phyloP scores from a whole-genome alignment of 2,113 vertebrate genomes.

The Paratilapia polleni region DNA sequence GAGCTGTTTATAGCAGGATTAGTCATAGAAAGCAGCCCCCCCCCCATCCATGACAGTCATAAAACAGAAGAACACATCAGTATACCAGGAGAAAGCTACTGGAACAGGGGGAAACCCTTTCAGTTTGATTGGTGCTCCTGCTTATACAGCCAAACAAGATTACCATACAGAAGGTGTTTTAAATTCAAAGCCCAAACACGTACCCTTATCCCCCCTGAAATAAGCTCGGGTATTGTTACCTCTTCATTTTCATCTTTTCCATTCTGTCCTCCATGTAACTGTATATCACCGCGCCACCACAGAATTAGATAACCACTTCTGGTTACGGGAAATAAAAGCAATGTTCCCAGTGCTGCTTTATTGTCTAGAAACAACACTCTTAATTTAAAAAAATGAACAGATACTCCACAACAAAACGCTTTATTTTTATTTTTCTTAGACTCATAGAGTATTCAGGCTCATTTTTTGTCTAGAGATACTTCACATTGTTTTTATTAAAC shows the following conservation, averaged over 20 bases:
- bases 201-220: slow-evolving; percentile 28
- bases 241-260: slow-evolving; percentile 41
- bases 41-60: slow-evolving; percentile 63
- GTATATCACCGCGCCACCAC: slow-evolving; percentile 1
- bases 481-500: not conserved
- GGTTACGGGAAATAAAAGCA: slow-evolving; percentile 20
- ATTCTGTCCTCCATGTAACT: slow-evolving; percentile 24
- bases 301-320: slow-evolving; percentile 31
- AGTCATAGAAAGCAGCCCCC: slow-evolving; percentile 74
- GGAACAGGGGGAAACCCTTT: not conserved
- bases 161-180: slow-evolving; percentile 50
- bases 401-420: not conserved
- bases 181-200: slow-evolving; percentile 25
- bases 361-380: not conserved
- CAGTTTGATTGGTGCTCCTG: slow-evolving; percentile 4
- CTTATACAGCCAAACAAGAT: slow-evolving; percentile 48
- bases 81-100: slow-evolving; percentile 40
- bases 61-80: slow-evolving; percentile 49
- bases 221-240: slow-evolving; percentile 42
- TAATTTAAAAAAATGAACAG: not conserved
- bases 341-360: not conserved
- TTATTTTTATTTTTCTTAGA: not conserved
- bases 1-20: slow-evolving; percentile 76
- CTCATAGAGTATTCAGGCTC: too few species aligned
- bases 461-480: not conserved